Conservation (phyloP, 2,113 vertebrate species). For the Dasyornis broadbenti region DNA sequence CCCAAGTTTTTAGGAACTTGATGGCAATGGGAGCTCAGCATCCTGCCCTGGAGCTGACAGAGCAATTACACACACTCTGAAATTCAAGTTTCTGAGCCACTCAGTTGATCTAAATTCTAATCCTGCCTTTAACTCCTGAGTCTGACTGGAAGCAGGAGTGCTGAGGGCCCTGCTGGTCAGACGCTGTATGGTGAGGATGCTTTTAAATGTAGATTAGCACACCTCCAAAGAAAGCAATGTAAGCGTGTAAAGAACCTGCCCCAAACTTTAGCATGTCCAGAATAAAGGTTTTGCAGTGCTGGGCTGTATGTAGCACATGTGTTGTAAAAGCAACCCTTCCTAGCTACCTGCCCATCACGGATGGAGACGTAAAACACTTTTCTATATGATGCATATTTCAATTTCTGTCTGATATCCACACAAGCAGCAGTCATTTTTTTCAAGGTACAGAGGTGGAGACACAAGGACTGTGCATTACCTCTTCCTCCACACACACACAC, state of each 20-base stretch:
- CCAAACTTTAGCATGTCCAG: not conserved
- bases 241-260: not conserved
- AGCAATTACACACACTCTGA: not conserved
- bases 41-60: not conserved
- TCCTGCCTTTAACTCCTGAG: not conserved
- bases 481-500: not conserved
- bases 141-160: not conserved
- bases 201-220: not conserved
- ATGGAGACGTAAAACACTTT: not conserved
- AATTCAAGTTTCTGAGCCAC: not conserved
- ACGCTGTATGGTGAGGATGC: not conserved
- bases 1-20: not conserved
- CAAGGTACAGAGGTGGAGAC: not conserved
- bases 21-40: not conserved
- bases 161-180: not conserved
- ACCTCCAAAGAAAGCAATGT: not conserved
- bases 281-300: not conserved
- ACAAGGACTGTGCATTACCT: not conserved
- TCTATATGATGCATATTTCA: not conserved
- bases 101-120: not conserved
- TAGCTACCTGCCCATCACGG: not conserved
- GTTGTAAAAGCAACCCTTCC: not conserved
- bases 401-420: not conserved
- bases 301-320: not conserved
- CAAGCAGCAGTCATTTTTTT: not conserved